Conservation (phyloP, 2,113 vertebrate species). For the Zingel zingel region DNA sequence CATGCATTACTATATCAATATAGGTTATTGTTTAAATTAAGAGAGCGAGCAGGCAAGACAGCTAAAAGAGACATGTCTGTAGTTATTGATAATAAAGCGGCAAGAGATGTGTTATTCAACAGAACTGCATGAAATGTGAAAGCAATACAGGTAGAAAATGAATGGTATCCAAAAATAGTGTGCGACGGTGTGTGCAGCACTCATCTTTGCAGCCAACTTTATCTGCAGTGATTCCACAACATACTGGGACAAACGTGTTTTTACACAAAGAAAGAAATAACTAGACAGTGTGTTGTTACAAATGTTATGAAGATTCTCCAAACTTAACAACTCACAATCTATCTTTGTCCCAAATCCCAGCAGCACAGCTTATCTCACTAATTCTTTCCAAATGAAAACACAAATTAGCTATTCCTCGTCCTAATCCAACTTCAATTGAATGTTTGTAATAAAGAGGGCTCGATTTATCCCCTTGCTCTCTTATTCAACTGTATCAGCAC, state of each 20-base stretch:
- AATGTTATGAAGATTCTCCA: not conserved
- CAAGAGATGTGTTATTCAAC: not conserved
- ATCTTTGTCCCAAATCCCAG: not conserved
- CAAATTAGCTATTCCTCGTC: conserved; percentile 17
- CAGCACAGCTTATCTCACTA: not conserved
- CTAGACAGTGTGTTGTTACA: not conserved
- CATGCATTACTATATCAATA: not conserved
- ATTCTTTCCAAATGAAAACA: conserved; percentile 29
- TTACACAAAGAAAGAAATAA: not conserved
- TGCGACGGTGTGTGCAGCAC: not conserved
- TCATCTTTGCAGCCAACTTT: not conserved
- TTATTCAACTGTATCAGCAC: conserved; percentile 42
- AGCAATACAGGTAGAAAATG: not conserved
- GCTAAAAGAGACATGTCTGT: not conserved
- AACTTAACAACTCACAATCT: not conserved
- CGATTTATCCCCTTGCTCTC: conserved; percentile 24
- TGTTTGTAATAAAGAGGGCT: conserved; percentile 11
- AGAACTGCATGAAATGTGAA: not conserved
- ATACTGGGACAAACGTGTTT: not conserved
- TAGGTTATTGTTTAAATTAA: not conserved
- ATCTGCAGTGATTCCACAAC: not conserved
- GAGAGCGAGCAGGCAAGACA: not conserved
- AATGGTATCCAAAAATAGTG: not conserved
- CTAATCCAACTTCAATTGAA: conserved; percentile 30
- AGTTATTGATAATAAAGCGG: not conserved